Percentiles rank a stretch among this genome's conserved stretches.
phyloP scores from a whole-genome alignment of 2,888 invertebrate species.

The Barypeithes pellucidus region DNA sequence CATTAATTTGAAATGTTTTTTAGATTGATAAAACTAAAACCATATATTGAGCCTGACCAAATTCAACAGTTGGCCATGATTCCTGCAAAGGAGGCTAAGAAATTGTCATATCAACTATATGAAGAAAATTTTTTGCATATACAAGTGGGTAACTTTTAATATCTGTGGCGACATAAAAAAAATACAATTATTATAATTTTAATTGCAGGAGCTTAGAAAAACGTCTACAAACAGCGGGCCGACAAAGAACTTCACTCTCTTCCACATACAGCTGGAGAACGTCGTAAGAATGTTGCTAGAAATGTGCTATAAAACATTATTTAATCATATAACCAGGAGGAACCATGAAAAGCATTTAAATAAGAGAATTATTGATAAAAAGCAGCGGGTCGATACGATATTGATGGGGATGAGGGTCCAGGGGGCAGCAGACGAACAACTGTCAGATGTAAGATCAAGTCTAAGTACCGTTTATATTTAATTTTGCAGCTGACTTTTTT shows the following conservation, averaged over 20 bases:
- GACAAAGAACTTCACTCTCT: constrained; percentile 86
- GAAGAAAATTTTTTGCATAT: constrained; percentile 83
- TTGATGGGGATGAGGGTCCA: constrained; percentile 85
- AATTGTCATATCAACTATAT: constrained; percentile 87
- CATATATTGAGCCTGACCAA: constrained; percentile 92
- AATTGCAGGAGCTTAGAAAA: constrained; percentile 73
- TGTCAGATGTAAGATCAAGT: constrained; percentile 79
- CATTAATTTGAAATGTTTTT: no score
- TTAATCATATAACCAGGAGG: constrained; percentile 79
- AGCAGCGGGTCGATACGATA: constrained; percentile 88
- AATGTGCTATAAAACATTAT: constrained; percentile 80
- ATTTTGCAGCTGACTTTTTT: constrained; percentile 55
- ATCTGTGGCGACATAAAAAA: no score
- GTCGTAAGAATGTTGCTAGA: constrained; percentile 77
- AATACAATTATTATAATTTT: neutral
- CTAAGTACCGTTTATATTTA: neutral
- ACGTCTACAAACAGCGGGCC: constrained; percentile 72
- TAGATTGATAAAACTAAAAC: constrained; percentile 84
- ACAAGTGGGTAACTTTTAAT: constrained; percentile 67
- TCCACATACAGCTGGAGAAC: constrained; percentile 81
- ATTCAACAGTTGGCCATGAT: constrained; percentile 93
- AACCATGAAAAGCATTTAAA: constrained; percentile 79
- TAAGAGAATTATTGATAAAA: constrained; percentile 89
- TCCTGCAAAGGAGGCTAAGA: constrained; percentile 93
- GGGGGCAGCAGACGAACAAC: constrained; percentile 84